Evolutionary conservation across 2,797 vertebrate species (phyloP).

Genomic region (Hyperoplus immaculatus): DNA sequence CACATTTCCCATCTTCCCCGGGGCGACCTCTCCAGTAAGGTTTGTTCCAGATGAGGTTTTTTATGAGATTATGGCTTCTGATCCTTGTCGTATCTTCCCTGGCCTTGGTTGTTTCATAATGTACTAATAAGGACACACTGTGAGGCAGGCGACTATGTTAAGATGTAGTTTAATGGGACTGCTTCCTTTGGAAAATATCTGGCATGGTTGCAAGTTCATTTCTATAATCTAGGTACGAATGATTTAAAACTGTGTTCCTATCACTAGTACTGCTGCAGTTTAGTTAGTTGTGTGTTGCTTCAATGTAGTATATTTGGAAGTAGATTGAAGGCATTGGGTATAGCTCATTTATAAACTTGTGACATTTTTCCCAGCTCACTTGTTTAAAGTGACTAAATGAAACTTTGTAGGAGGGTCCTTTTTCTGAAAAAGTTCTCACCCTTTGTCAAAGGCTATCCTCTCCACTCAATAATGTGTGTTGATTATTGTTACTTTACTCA

Average conservation of each 20-base stretch:
- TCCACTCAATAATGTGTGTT: background rate
- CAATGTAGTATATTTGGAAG: background rate
- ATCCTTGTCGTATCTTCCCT: constrained; percentile 20
- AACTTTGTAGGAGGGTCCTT: background rate
- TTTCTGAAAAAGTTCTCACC: background rate
- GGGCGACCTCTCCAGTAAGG: constrained; percentile 57
- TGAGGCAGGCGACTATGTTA: background rate
- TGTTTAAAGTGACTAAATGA: background rate
- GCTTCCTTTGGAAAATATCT: background rate
- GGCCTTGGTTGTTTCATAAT: constrained; percentile 11
- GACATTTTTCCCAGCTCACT: background rate
- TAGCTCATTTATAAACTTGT: background rate
- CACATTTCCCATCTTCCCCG: constrained; percentile 51
- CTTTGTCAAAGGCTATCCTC: background rate
- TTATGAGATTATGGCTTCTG: constrained; percentile 3
- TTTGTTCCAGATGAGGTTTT: constrained; percentile 53
- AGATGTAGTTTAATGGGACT: background rate
- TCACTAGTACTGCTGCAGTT: background rate
- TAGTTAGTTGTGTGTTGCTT: background rate
- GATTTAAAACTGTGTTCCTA: background rate
- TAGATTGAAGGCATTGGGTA: background rate
- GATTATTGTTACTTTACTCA: background rate
- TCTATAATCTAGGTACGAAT: background rate
- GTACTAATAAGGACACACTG: background rate
- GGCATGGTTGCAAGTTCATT: background rate